Evolutionary conservation across 2,113 vertebrate genomes (phyloP).

Genomic region (Todiramphus chloris): DNA sequence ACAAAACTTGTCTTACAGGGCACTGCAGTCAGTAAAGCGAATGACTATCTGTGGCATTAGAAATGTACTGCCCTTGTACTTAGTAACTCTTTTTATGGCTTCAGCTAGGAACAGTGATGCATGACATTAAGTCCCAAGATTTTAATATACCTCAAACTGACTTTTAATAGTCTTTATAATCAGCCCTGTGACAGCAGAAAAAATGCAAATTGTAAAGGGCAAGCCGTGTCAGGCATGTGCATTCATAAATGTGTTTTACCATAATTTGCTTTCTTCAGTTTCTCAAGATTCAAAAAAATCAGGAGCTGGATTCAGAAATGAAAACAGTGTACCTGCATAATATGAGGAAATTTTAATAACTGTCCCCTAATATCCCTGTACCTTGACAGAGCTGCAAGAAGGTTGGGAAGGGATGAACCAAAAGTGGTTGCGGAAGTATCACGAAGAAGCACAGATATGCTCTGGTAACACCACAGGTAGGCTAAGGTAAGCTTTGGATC

Average conservation of each 20-base stretch:
- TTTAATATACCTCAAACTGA: neutral
- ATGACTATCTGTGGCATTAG: neutral
- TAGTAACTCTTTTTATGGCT: neutral
- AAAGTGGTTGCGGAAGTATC: neutral
- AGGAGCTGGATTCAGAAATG: neutral
- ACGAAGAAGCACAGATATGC: neutral
- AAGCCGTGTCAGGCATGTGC: accelerated
- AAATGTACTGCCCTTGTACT: neutral
- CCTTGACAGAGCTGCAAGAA: neutral
- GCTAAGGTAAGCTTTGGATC: neutral
- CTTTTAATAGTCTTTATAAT: neutral
- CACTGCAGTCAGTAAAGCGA: neutral
- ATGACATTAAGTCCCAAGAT: neutral
- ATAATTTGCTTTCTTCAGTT: neutral
- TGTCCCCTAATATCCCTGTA: neutral
- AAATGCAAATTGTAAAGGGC: neutral
- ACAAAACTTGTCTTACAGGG: neutral
- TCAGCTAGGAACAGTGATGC: neutral
- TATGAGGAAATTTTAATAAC: neutral
- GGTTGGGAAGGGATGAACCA: neutral
- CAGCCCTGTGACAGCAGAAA: neutral
- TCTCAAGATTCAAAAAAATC: neutral
- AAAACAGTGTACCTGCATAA: neutral
- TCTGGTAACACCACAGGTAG: accelerated
- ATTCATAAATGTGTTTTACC: neutral